These are phyloP conservation scores for Orthonyx spaldingii DNA, from an alignment of 2,113 vertebrate species.

Conservation along the genomic window DNA sequence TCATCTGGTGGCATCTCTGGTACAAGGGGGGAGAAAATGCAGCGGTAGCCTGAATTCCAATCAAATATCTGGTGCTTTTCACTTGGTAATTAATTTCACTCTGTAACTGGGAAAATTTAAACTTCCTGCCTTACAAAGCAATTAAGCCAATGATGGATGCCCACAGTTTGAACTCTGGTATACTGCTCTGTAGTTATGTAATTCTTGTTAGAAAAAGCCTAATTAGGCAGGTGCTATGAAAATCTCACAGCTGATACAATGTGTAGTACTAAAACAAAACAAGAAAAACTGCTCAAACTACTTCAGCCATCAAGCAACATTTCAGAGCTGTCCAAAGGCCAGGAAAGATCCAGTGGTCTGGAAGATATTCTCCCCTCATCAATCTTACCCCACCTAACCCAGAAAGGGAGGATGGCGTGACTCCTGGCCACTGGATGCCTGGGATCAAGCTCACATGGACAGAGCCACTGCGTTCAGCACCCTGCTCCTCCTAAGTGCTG, in stretches of 20 bases:
- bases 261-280: not conserved
- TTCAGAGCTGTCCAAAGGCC: not conserved
- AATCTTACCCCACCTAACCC: not conserved
- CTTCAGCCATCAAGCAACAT: not conserved
- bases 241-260: not conserved
- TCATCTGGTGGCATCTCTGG: not conserved
- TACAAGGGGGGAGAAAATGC: not conserved
- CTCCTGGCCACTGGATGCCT: not conserved
- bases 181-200: not conserved
- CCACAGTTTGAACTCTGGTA: not conserved
- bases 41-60: not conserved
- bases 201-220: not conserved
- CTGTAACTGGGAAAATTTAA: not conserved
- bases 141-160: not conserved
- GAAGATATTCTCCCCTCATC: not conserved
- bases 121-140: not conserved
- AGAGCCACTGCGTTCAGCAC: rapidly evolving
- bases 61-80: not conserved
- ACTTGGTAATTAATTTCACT: not conserved
- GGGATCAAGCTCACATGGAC: not conserved
- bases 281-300: not conserved
- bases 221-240: not conserved
- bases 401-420: not conserved
- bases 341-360: not conserved
- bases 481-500: not conserved